These are phyloP conservation scores for Podarcis raffonei DNA, from an alignment of 2,113 vertebrate genomes.

Conservation along the genomic window DNA sequence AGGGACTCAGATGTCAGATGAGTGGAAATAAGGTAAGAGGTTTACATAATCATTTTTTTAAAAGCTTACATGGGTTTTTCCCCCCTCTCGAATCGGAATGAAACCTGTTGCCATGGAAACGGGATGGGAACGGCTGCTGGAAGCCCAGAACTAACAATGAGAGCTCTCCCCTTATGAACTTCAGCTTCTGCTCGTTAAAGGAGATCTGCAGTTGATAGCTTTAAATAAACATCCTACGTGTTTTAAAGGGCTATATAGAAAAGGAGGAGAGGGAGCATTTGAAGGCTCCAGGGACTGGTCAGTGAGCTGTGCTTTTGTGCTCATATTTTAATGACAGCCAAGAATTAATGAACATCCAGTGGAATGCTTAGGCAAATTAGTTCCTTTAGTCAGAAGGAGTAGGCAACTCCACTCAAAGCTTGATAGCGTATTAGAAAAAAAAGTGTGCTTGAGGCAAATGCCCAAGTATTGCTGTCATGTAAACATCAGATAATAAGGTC, in stretches of 20 bases:
- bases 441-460: neutral
- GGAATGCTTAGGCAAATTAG: neutral
- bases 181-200: constrained; percentile 35
- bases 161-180: constrained; percentile 46
- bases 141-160: constrained; percentile 47
- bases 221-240: neutral
- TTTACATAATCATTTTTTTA: constrained; percentile 61
- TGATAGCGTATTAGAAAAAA: neutral
- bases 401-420: neutral
- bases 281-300: neutral
- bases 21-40: constrained; percentile 34
- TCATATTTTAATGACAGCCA: neutral
- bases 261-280: neutral
- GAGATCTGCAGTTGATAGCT: neutral
- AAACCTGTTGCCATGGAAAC: constrained; percentile 71
- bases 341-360: neutral
- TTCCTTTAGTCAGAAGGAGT: neutral
- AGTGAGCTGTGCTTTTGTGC: neutral
- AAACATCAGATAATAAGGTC: neutral
- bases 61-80: constrained; percentile 54
- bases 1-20: constrained; percentile 55
- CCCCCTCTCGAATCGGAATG: constrained; percentile 34
- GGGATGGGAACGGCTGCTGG: constrained; percentile 45
- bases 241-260: neutral
- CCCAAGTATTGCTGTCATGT: neutral